Base-by-base conservation (phyloP, 2,797 vertebrate genomes). In the Peromyscus nudipes region DNA sequence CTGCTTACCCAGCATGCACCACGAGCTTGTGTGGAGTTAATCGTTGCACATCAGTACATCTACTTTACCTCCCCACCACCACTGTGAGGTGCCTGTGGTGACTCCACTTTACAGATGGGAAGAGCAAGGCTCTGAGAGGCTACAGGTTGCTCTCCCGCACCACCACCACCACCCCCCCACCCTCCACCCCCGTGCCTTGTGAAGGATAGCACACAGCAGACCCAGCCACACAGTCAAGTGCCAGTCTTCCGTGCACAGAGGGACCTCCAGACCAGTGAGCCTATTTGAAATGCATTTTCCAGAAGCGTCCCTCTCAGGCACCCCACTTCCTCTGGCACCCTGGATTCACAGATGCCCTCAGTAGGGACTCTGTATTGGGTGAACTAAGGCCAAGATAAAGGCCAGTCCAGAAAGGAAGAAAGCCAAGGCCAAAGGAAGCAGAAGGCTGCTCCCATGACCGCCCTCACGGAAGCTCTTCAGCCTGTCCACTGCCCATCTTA, bases 201-300 rank as follows among this genome's bases (percentile, higher is more conserved):
- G 19, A 64, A 65, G 46, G 55, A 71, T 6, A 62, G 19, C 55
- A 57, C 21, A 52, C 43, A 55, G 40, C 11, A 17, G 25, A 27
- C 6, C 1, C 1, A 65, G 52, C 25, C 25, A n/a, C 11, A 21
- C 43, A 29, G 34, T 27, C 55, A 40, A 29, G 71, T 40, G 25
- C 25, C 34, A 6, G 40, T 27, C 31, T 11, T 55, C 17, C 31
- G 49, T 34, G 60, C 65, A 10, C 64, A 89, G 8, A 69, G 60
- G n/a, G 87, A 6, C 64, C 23, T 23, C 65, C 11, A 0, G 5
- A 37, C 76, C 64, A 0, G 0, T 0, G 27, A 0, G 43, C 6
- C 73, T 57, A 9, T 81, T 14, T 34, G 52, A 67, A 79, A 69
- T 73, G 79, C 37, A 25, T 71, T 21, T 55, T 55, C 55, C 52